A percentile compares a stretch with the other conserved stretches of the same genome.
Conservation (phyloP, 2,113 vertebrate genomes). For the Ictalurus punctatus region DNA sequence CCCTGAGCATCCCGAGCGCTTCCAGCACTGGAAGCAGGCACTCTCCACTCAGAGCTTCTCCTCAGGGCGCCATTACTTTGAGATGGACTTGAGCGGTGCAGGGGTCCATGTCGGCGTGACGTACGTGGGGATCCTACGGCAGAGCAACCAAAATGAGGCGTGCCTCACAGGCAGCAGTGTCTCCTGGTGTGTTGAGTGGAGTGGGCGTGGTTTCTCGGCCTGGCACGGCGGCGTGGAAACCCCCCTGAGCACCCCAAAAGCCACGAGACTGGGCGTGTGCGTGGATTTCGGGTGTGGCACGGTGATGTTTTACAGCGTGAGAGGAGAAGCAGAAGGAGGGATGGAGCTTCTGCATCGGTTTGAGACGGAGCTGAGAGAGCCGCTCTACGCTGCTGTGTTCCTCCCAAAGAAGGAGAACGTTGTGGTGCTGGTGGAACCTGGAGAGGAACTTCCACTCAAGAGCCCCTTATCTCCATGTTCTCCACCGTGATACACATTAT, state of each 20-base stretch:
- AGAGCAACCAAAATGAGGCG: slow-evolving; percentile 72
- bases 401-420: slow-evolving; percentile 81
- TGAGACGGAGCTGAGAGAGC: slow-evolving; percentile 74
- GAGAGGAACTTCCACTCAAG: slow-evolving; percentile 57
- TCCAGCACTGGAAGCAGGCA: slow-evolving; percentile 77
- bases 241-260: slow-evolving; percentile 62
- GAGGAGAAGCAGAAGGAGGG: slow-evolving; percentile 13
- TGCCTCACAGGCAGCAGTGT: slow-evolving; percentile 77
- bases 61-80: slow-evolving; percentile 76
- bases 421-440: slow-evolving; percentile 66
- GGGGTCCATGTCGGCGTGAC: slow-evolving; percentile 75
- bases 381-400: slow-evolving; percentile 77
- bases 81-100: slow-evolving; percentile 74
- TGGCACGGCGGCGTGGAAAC: slow-evolving; percentile 80
- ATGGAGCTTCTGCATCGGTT: slow-evolving; percentile 75
- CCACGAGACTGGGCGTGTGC: slow-evolving; percentile 75
- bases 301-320: slow-evolving; percentile 74
- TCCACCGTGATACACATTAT: slow-evolving; percentile 37
- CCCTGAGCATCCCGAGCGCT: slow-evolving; percentile 73
- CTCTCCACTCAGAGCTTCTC: slow-evolving; percentile 79
- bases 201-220: slow-evolving; percentile 78
- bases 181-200: slow-evolving; percentile 82
- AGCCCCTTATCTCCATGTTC: slow-evolving; percentile 64
- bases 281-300: slow-evolving; percentile 67
- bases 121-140: slow-evolving; percentile 77